A percentile compares a stretch with the other conserved stretches of the same genome.
Conservation (phyloP, 35 echinoderm and acorn worm species). For the Apostichopus californicus region DNA sequence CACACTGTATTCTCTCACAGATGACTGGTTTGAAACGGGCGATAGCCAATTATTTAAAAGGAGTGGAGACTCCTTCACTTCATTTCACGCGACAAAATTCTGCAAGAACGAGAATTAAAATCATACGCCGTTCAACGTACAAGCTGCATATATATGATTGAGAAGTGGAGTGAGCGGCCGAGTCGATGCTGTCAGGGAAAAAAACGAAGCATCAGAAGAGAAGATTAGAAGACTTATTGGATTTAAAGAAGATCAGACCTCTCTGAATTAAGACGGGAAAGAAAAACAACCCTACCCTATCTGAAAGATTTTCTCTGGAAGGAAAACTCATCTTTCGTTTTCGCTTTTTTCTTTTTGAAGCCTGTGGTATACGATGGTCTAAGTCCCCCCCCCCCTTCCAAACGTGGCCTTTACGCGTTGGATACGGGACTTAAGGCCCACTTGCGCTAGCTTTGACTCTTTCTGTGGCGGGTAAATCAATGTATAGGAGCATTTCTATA, state of each 20-base stretch:
- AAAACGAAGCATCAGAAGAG: background rate
- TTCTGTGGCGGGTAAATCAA: too few species aligned
- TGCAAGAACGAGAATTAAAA: slow-evolving; percentile 52
- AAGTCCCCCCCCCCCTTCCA: background rate
- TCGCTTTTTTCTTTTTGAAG: background rate
- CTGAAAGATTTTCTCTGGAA: background rate
- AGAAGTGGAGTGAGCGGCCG: background rate
- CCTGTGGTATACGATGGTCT: background rate
- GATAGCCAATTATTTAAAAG: slow-evolving; percentile 64
- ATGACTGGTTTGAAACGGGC: slow-evolving; percentile 58
- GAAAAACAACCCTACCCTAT: background rate
- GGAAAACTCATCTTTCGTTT: background rate
- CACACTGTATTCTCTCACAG: slow-evolving; percentile 26
- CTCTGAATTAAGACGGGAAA: slow-evolving; percentile 7
- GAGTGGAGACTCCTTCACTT: slow-evolving; percentile 53
- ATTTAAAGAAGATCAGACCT: slow-evolving; percentile 37
- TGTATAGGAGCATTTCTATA: too few species aligned
- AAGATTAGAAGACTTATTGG: slow-evolving; percentile 23
- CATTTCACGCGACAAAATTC: slow-evolving; percentile 58
- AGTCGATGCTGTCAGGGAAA: background rate
- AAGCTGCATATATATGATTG: background rate
- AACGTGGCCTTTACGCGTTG: background rate
- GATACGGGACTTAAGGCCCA: background rate
- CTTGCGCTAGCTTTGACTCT: too few species aligned
- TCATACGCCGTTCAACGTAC: slow-evolving; percentile 40